Evolutionary conservation across 2,797 vertebrate species (phyloP), one percentile per base, ranked within the genome.

Genomic region (Apogon talboti): DNA sequence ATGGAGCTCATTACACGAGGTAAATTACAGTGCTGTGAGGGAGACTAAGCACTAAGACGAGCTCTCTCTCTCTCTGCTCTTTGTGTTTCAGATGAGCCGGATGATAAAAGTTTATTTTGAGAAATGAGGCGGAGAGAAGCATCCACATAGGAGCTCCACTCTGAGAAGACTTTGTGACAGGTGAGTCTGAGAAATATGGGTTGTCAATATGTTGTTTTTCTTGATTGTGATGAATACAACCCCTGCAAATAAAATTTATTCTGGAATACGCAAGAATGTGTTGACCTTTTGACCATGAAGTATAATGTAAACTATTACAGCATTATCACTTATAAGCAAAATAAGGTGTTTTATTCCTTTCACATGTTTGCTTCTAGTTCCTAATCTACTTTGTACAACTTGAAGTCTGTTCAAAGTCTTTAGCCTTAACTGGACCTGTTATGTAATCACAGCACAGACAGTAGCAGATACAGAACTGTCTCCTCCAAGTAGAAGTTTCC

Each of bases 61-160:
- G 43, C 42, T 81, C 50, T 85, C 15, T 81, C 50, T 85, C 15
- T 62, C 44, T 82, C 11, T 86, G 49, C n/a, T 66, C 47, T 84
- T 9, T 85, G 44, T 91, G 60, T 91, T 91, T 80, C 89, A 95
- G 94, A 88, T 92, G 86, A 91, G 64, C 66, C 65, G 43, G 63
- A 71, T 16, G 33, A 61, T 79, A 11, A 62, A 77, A 56, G 43
- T 72, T 55, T 30, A 21, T 78, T 77, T 68, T 86, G 58, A 87
- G 79, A 68, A 53, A 86, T 79, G 85, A 84, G 47, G 86, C 15
- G 62, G 66, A 59, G 40, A 59, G 56, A 65, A 62, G 18, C 42
- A 12, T 55, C 45, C 57, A 60, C 59, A 63, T 62, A 78, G 76
- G 53, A 54, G 48, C 71, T 77, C 52, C 53, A 62, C 57, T 76